phyloP scores from a whole-genome alignment of 2,113 vertebrate genomes.

The Gavialis gangeticus region DNA sequence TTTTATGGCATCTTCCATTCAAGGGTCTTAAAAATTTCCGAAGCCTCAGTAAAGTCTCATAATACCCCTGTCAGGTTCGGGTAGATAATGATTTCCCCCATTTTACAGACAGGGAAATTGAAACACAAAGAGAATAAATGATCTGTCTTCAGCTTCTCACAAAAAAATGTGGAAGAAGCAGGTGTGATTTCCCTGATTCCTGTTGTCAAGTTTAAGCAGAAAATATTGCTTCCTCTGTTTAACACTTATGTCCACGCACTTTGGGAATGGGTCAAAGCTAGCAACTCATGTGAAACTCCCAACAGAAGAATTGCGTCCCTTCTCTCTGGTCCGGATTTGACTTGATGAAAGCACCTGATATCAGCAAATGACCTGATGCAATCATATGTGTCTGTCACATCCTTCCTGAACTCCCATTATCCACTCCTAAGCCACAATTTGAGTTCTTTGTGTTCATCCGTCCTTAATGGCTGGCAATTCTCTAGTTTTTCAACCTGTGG shows the following conservation, averaged over 20 bases:
- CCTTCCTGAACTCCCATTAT: not conserved
- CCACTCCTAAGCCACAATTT: not conserved
- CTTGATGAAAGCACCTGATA: accelerated
- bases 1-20: not conserved
- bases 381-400: not conserved
- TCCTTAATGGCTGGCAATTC: not conserved
- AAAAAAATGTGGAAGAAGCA: not conserved
- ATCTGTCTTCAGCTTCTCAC: not conserved
- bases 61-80: not conserved
- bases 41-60: not conserved
- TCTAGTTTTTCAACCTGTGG: not conserved
- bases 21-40: not conserved
- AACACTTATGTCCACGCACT: not conserved
- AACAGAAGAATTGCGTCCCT: not conserved
- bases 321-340: accelerated
- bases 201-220: not conserved
- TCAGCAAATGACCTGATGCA: not conserved
- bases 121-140: not conserved
- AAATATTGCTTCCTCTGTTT: not conserved
- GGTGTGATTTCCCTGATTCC: not conserved
- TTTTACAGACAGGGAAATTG: not conserved
- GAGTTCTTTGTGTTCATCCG: not conserved
- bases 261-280: not conserved
- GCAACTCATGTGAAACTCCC: not conserved
- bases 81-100: not conserved